phyloP scores from a whole-genome alignment of 2,888 invertebrate species.

The Cabera pusaria region DNA sequence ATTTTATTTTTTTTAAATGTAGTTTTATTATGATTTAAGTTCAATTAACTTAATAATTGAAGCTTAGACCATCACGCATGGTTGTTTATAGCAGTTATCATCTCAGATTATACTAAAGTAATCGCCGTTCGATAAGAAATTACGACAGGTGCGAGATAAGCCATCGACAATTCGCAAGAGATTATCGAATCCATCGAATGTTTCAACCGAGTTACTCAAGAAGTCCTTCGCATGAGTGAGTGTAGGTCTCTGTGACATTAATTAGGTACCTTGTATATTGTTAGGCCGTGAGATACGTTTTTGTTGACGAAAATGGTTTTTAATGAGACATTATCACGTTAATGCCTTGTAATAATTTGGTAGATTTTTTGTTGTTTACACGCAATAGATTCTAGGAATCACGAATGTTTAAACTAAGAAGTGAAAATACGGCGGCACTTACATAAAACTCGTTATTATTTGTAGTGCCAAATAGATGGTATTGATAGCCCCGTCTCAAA shows the following conservation, averaged over 20 bases:
- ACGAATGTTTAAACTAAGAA: conserved; percentile 5
- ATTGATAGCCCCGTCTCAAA: conserved; percentile 10
- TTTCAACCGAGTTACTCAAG: conserved; percentile 27
- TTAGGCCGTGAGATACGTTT: conserved; percentile 30
- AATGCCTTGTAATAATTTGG: conserved; percentile 10
- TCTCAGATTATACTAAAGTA: too few relatives aligned
- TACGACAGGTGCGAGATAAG: conserved; percentile 40
- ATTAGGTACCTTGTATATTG: conserved; percentile 11
- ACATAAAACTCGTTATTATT: conserved; percentile 7
- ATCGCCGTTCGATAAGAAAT: conserved; percentile 37
- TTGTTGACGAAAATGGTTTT: conserved; percentile 24
- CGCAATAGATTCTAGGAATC: conserved; percentile 8
- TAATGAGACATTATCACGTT: conserved; percentile 17
- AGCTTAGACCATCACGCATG: too few relatives aligned
- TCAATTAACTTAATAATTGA: too few relatives aligned
- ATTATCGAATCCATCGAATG: conserved; percentile 41
- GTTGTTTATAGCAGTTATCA: too few relatives aligned
- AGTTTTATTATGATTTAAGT: too few relatives aligned
- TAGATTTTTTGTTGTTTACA: conserved; percentile 14
- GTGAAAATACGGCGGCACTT: conserved; percentile 5
- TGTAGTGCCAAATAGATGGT: conserved; percentile 3
- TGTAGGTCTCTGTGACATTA: conserved; percentile 7
- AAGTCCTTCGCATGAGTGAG: conserved; percentile 25
- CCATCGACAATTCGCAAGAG: conserved; percentile 33
- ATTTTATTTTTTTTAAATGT: too few relatives aligned